phyloP scores from a whole-genome alignment of 2,113 vertebrate genomes.

The Proterorhinus semilunaris region DNA sequence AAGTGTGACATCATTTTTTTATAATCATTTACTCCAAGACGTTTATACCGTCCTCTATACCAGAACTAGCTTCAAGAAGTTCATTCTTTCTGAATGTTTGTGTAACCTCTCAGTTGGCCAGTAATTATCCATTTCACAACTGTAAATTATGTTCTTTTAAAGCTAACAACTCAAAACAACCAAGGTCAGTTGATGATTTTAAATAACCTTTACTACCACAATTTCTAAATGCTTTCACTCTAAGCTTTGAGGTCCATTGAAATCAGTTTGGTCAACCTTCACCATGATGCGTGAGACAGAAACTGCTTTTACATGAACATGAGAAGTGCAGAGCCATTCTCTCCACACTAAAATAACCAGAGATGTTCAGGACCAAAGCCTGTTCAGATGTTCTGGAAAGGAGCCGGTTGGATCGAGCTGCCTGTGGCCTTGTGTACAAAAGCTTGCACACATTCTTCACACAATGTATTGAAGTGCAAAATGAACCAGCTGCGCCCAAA shows the following conservation, averaged over 20 bases:
- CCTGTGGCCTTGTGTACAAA: slow-evolving; percentile 48
- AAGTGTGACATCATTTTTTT: too few species aligned
- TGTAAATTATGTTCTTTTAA: too few species aligned
- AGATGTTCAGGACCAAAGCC: slow-evolving; percentile 49
- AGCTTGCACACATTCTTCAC: slow-evolving; percentile 37
- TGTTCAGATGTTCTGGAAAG: slow-evolving; percentile 59
- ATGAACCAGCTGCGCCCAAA: slow-evolving; percentile 43
- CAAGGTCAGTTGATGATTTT: too few species aligned
- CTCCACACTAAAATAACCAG: slow-evolving; percentile 33
- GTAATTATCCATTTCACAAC: too few species aligned
- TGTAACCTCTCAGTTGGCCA: too few species aligned
- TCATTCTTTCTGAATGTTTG: too few species aligned
- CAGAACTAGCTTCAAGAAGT: too few species aligned
- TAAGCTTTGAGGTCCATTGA: slow-evolving; percentile 37
- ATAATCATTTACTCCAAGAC: too few species aligned
- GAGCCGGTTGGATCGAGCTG: slow-evolving; percentile 42
- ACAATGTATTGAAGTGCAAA: slow-evolving; percentile 63
- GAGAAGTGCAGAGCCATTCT: slow-evolving; percentile 54
- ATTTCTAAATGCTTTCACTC: background rate
- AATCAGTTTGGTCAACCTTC: slow-evolving; percentile 20
- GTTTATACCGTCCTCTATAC: too few species aligned
- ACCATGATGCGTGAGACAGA: slow-evolving; percentile 61
- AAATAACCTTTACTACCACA: too few species aligned
- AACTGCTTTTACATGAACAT: slow-evolving; percentile 42
- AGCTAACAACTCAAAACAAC: too few species aligned